Evolutionary conservation across 2,888 invertebrate genomes (phyloP).

Genomic region (Campoletis raptor): DNA sequence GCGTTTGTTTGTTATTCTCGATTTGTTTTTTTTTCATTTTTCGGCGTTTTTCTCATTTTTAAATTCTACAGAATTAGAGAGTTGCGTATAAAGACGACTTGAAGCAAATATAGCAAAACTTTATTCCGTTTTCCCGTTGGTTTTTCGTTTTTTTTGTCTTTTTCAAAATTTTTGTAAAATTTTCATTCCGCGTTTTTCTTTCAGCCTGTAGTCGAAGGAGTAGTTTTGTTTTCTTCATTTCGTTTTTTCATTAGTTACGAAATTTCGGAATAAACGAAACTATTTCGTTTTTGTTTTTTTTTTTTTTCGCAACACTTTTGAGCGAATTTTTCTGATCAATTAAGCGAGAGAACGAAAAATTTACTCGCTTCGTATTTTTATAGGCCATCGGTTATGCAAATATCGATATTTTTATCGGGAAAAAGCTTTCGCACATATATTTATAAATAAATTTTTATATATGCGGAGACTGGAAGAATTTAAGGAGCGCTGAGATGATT

Average conservation of each 20-base stretch:
- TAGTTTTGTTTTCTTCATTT: neutral
- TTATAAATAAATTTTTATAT: slow-evolving; percentile 33
- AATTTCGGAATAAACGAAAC: neutral
- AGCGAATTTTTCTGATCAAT: neutral
- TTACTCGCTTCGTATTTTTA: neutral
- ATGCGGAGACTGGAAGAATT: slow-evolving; percentile 79
- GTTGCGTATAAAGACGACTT: slow-evolving; percentile 52
- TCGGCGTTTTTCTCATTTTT: neutral
- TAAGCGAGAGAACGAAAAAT: neutral
- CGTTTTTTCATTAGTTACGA: neutral
- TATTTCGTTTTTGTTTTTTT: slow-evolving; percentile 45
- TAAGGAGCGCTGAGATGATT: slow-evolving; percentile 71
- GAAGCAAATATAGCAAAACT: slow-evolving; percentile 65
- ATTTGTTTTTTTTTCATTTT: slow-evolving; percentile 38
- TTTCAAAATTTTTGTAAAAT: slow-evolving; percentile 8
- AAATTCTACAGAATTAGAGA: slow-evolving; percentile 50
- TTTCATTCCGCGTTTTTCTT: neutral
- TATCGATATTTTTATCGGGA: slow-evolving; percentile 52
- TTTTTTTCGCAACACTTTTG: slow-evolving; percentile 5
- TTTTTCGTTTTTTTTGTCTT: slow-evolving; percentile 32
- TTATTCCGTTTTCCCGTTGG: slow-evolving; percentile 42
- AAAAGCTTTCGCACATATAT: slow-evolving; percentile 53
- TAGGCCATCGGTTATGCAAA: slow-evolving; percentile 21
- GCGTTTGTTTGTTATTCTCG: slow-evolving; percentile 1
- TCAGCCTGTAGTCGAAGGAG: neutral